A percentile compares a stretch with the other conserved stretches of the same genome.
Evolutionary conservation across 2,888 invertebrate genomes (phyloP).

Genomic region (Drosophila prostipennis): DNA sequence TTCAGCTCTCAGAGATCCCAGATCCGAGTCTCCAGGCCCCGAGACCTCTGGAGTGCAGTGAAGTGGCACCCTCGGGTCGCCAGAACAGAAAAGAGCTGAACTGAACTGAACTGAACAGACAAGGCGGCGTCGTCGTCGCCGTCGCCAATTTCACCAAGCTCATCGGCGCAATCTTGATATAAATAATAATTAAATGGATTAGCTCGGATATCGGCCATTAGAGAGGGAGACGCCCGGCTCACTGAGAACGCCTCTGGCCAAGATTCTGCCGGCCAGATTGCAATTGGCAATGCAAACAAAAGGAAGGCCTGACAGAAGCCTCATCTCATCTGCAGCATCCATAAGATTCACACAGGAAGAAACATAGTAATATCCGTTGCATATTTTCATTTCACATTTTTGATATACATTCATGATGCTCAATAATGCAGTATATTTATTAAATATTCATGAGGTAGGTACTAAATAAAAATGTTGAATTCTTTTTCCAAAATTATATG

Average conservation of each 20-base stretch:
- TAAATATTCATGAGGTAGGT: too few species aligned
- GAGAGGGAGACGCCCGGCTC: constrained; percentile 46
- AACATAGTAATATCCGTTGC: neutral
- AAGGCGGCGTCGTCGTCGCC: constrained; percentile 63
- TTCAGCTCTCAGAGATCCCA: constrained; percentile 37
- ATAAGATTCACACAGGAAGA: constrained; percentile 11
- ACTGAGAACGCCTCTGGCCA: constrained; percentile 53
- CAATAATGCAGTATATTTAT: neutral
- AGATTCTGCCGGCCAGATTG: constrained; percentile 52
- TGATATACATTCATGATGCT: neutral
- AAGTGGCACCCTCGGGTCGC: constrained; percentile 22
- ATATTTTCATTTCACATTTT: neutral
- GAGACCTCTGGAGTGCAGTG: constrained; percentile 20
- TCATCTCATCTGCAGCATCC: constrained; percentile 31
- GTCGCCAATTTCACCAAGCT: constrained; percentile 56
- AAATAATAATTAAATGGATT: constrained; percentile 80
- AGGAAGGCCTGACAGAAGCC: constrained; percentile 54
- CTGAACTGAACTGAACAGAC: constrained; percentile 58
- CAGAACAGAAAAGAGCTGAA: neutral
- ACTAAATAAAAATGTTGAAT: too few species aligned
- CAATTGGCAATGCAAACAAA: constrained; percentile 64
- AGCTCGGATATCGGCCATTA: constrained; percentile 64
- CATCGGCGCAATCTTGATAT: constrained; percentile 67
- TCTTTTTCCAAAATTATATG: too few species aligned
- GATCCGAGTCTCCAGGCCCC: neutral